Evolutionary conservation across 1,140 invertebrate species (phyloP).

Genomic region (Rhyacophila brunnea): DNA sequence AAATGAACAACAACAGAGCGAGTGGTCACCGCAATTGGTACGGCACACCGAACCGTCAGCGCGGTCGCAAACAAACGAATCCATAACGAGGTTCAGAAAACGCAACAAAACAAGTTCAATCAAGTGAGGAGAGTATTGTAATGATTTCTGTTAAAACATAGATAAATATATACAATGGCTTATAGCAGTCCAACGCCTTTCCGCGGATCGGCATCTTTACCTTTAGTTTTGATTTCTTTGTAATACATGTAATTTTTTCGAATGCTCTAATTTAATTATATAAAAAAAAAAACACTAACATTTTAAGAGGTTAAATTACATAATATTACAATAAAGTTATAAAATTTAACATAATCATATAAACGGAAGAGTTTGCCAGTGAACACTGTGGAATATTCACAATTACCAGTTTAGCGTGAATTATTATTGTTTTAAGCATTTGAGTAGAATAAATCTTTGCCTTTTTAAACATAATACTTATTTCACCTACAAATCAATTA

Average conservation of each 20-base stretch:
- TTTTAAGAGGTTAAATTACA: not conserved
- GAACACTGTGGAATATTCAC: not conserved
- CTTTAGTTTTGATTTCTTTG: not conserved
- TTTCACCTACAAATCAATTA: not conserved
- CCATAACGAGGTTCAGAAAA: too few relatives aligned
- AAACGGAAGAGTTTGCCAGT: conserved; percentile 1
- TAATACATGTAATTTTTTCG: not conserved
- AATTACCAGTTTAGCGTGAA: not conserved
- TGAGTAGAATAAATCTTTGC: not conserved
- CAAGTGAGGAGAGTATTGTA: conserved; percentile 17
- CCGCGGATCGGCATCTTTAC: not conserved
- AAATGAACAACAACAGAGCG: too few relatives aligned
- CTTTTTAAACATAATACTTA: too few relatives aligned
- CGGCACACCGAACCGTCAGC: too few relatives aligned
- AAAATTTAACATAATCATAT: not conserved
- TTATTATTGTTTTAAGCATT: not conserved
- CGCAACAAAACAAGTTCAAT: conserved; percentile 1
- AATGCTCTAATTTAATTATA: too few relatives aligned
- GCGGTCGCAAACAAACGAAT: too few relatives aligned
- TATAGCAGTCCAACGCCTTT: not conserved
- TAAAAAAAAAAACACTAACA: not conserved
- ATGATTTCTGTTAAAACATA: conserved; percentile 11
- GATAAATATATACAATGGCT: conserved; percentile 13
- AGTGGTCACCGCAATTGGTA: too few relatives aligned
- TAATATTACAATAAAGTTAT: conserved; percentile 1